Evolutionary conservation across 2,888 invertebrate genomes (phyloP), one percentile per base, ranked within the genome.

Genomic region (Amphipyra berbera): DNA sequence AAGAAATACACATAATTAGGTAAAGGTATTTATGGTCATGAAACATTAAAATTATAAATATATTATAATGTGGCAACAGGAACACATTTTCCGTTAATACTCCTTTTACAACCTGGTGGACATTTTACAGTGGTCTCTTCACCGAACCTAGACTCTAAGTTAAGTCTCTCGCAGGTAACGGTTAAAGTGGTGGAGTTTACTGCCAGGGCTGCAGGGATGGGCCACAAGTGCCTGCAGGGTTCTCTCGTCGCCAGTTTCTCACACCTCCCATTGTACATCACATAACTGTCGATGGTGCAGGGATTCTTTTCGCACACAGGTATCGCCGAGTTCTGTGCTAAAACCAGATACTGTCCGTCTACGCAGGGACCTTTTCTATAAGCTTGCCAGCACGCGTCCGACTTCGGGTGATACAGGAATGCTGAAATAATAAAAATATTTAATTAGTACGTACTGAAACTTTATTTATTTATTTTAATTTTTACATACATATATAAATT

Each of bases 301-400:
- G 96, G 96, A 90, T 97, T 97, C 21, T 74, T 76, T 4, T 89
- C 90, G 80, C 97, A 97, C 54, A 92, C 88, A 0, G 97, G 96
- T 44, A 96, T 90, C 0, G 94, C 91, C 12, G 95, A 83, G 40
- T 94, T 89, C 44, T 81, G 69, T 9, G 91, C 92, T 15, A 97
- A 90, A 7, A 96, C 83, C 27, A 97, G 88, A 78, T 96, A 96
- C 58, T 96, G 82, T 0, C 92, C 91, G 0, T 78, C 54, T 0
- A 81, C 70, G 78, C 97, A 97, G 0, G 97, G 97, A 0, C 97
- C 97, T 82, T 92, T 95, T 41, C 93, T 91, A 79, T 95, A 97
- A 0, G 96, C 96, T 49, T 95, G 94, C 90, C 96, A 96, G 77
- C 97, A 97, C 7, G 88, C 88, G 73, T 96, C 95, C 0, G 95